Evolutionary conservation across 2,113 vertebrate genomes (phyloP), one percentile per base, ranked within the genome.

Genomic region (Telmatochromis sp.): DNA sequence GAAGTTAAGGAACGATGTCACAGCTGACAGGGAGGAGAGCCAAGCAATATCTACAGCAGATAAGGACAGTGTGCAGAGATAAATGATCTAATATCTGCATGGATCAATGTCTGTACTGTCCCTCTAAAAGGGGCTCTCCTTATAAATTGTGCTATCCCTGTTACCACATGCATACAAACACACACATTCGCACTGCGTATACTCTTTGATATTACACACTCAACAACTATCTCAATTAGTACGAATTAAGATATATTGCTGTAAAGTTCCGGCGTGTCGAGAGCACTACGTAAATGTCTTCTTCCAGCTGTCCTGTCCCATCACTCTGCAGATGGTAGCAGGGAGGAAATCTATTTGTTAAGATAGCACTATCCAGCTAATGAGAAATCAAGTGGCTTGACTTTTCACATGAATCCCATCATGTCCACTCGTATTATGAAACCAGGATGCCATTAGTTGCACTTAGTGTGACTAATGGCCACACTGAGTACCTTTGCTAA

Each of bases 11-110:
- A 89, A 75, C 0, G 57, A 87, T 91, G 87, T 88, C 23, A 70
- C 86, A 90, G 88, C 87, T 93, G 93, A 94, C 87, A 90, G 83
- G 84, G 88, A 89, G 84, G 53, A 45, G 90, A 94, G 93, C 90
- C 90, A 89, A 91, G 94, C 89, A 92, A 93, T 92, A 90, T 93
- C 90, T 91, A 87, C 63, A 87, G 91, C 88, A 93, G 81, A 92
- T 93, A 91, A 45, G 89, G 91, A 87, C 87, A 82, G 89, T 92
- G 93, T 85, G 85, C 83, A 87, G 85, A 93, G 90, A 95, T 93
- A 91, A 95, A 95, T 95, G 86, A 93, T 92, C 90, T 90, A 90
- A 94, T 95, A 95, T 93, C 92, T 94, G 93, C 91, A 94, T 94
- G 91, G 93, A 94, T 95, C 95, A 91, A 94, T 94, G 93, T 92